A percentile compares a stretch with the other conserved stretches of the same genome.
Evolutionary conservation across 2,888 invertebrate species (phyloP).

Genomic region (Drosophila acutilabella): DNA sequence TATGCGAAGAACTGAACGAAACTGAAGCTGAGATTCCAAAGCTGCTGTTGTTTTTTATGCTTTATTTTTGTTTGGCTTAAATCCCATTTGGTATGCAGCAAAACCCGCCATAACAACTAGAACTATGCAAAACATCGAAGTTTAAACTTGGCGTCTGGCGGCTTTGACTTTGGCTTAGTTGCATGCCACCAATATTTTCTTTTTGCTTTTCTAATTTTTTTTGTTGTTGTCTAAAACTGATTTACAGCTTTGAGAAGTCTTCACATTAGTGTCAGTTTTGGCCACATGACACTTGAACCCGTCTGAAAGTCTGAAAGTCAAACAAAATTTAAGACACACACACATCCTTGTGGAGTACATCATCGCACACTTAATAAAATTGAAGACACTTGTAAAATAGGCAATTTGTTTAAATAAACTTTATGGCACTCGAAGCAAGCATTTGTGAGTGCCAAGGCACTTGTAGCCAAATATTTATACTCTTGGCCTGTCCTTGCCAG

Average conservation of each 20-base stretch:
- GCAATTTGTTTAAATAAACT: conserved; percentile 81
- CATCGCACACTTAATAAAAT: conserved; percentile 75
- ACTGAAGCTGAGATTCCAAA: conserved; percentile 56
- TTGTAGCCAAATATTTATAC: conserved; percentile 75
- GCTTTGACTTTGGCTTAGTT: conserved; percentile 47
- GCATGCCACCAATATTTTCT: conserved; percentile 44
- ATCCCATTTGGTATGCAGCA: conserved; percentile 66
- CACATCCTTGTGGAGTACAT: conserved; percentile 19
- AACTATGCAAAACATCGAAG: conserved; percentile 64
- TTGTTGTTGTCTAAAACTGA: conserved; percentile 2
- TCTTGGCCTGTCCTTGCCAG: conserved; percentile 48
- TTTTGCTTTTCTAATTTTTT: background rate
- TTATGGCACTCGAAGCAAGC: conserved; percentile 70
- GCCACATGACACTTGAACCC: conserved; percentile 43
- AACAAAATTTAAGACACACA: conserved; percentile 7
- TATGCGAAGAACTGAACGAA: conserved; percentile 40
- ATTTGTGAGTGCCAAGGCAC: conserved; percentile 32
- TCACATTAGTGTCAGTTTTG: conserved; percentile 65
- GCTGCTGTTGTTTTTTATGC: conserved; percentile 33
- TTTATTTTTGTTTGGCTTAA: conserved; percentile 37
- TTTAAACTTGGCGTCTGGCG: conserved; percentile 58
- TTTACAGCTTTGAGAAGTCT: conserved; percentile 36
- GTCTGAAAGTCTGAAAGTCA: conserved; percentile 16
- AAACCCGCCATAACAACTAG: conserved; percentile 24
- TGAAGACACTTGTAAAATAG: conserved; percentile 80